Evolutionary conservation across 1,140 invertebrate genomes (phyloP).

Genomic region (Trichomalopsis sarcophagae): DNA sequence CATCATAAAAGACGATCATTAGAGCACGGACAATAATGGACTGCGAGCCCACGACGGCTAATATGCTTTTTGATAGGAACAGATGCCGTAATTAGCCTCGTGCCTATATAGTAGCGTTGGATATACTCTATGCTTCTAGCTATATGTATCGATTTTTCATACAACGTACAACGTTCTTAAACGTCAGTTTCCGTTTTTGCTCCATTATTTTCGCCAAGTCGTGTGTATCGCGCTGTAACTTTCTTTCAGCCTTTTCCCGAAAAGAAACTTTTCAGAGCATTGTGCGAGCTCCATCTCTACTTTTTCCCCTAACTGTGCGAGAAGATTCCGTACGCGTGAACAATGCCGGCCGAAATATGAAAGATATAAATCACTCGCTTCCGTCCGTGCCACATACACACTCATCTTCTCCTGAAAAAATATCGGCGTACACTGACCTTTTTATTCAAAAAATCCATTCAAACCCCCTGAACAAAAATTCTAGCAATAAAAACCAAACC

Average conservation of each 20-base stretch:
- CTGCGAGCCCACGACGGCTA: neutral
- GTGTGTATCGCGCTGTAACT: neutral
- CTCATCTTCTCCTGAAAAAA: too few species aligned
- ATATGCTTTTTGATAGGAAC: neutral
- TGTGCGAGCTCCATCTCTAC: too few species aligned
- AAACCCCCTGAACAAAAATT: neutral
- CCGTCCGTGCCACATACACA: too few species aligned
- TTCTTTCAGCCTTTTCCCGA: too few species aligned
- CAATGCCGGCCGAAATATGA: conserved; percentile 35
- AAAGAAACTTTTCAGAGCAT: neutral
- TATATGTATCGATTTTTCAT: neutral
- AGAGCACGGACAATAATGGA: neutral
- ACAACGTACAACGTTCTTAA: neutral
- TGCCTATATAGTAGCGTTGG: neutral
- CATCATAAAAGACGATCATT: conserved; percentile 22
- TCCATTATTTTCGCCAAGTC: neutral
- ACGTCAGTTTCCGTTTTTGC: neutral
- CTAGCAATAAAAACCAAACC: neutral
- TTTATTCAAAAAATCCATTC: too few species aligned
- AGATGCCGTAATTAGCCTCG: conserved; percentile 3
- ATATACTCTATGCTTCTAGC: neutral
- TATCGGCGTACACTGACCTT: too few species aligned
- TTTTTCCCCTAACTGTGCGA: too few species aligned
- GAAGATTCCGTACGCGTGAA: neutral
- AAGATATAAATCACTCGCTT: conserved; percentile 23